Evolutionary conservation across 2,888 invertebrate species (phyloP).

Genomic region (Coecobrya sp.): DNA sequence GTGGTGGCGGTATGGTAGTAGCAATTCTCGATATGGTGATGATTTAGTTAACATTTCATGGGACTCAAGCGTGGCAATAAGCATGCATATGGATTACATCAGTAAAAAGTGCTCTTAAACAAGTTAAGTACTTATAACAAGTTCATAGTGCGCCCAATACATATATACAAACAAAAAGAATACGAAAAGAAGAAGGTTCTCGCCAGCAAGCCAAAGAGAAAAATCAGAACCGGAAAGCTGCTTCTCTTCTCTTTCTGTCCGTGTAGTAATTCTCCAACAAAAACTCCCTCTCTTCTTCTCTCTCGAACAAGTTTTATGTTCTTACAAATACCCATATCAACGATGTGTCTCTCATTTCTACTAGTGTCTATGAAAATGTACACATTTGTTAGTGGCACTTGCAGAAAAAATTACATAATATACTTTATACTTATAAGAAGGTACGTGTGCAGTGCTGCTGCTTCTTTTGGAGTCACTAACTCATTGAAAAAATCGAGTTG

Average conservation of each 20-base stretch:
- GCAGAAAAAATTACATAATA: constrained; percentile 40
- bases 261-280: constrained; percentile 37
- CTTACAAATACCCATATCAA: constrained; percentile 31
- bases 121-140: constrained; percentile 70
- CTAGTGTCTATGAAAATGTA: constrained; percentile 39
- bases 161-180: constrained; percentile 35
- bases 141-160: constrained; percentile 6
- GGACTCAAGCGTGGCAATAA: constrained; percentile 54
- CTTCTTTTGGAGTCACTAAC: constrained; percentile 47
- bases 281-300: background rate
- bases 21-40: constrained; percentile 49
- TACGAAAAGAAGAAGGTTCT: constrained; percentile 6
- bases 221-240: constrained; percentile 60
- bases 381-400: constrained; percentile 59
- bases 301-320: constrained; percentile 63
- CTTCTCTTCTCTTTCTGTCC: constrained; percentile 36
- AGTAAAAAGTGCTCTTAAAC: constrained; percentile 52
- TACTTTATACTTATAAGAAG: constrained; percentile 48
- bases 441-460: constrained; percentile 22
- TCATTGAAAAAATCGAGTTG: constrained; percentile 76
- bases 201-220: constrained; percentile 42
- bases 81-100: constrained; percentile 71
- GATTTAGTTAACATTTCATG: constrained; percentile 66
- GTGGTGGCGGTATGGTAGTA: background rate
- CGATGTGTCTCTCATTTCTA: constrained; percentile 8